Base-by-base conservation (phyloP, 1,140 invertebrate species). In the Polyergus mexicanus region DNA sequence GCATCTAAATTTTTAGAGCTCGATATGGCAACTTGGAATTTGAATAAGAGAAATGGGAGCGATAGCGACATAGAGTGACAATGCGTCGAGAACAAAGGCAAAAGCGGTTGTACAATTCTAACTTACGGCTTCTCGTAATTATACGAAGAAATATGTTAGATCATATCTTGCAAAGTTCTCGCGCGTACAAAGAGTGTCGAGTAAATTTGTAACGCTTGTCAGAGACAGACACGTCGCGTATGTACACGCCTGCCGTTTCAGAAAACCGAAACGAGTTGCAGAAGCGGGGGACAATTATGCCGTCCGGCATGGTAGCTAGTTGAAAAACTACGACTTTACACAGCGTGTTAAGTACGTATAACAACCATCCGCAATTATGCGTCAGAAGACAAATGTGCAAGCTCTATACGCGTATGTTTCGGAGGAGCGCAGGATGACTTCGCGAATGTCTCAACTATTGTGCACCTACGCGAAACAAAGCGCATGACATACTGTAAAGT, bases 251-350 rank as follows among this genome's bases (percentile, higher is more conserved):
- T 76, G 66, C 62, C 77, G 80, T 78, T 72, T 81, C 32, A 44
- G 72, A 60, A 76, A 80, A 32, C 71, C 56, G 85, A 85, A 78
- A 56, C 60, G 35, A 32, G 47, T 76, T 65, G 69, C 56, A 77
- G 86, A 88, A 86, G 78, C 84, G 66, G 86, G 47, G 74, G 89
- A 93, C 90, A 94, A 94, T 92, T 92, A 90, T 86, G 85, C 86
- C 89, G 89, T 93, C 90, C 91, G 92, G 89, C 87, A 68, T 74
- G 88, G 35, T 51, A 75, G 78, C 84, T 88, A 87, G 89, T 91
- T 90, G 92, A 93, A 93, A 94, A 94, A 93, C 91, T 90, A 89
- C 83, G 86, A 92, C 88, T 94, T 94, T 93, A 93, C 92, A 93
- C 90, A 92, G 89, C 86, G 85, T 92, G 92, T 94, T 94, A 90